Conservation (phyloP, 1,140 invertebrate genomes). For the Drosophila equinoxialis region DNA sequence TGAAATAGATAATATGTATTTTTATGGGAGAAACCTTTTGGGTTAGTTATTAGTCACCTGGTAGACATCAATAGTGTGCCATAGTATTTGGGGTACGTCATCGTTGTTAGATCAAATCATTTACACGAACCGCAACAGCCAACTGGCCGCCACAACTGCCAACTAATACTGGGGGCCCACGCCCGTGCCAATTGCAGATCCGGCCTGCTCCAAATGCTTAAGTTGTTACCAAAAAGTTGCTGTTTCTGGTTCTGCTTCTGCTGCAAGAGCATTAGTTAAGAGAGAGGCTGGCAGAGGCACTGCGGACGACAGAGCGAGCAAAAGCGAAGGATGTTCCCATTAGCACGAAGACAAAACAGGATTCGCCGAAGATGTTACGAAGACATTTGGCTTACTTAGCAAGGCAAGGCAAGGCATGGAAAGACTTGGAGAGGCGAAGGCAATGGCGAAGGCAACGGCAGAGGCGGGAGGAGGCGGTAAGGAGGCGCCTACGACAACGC, state of each 20-base stretch:
- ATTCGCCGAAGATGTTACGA: constrained; percentile 29
- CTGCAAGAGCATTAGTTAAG: constrained; percentile 47
- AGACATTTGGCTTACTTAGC: constrained; percentile 71
- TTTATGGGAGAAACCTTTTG: too few relatives aligned
- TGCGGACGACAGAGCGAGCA: constrained; percentile 12
- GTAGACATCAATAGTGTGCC: background rate
- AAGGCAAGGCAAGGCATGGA: constrained; percentile 29
- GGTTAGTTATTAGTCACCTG: too few relatives aligned
- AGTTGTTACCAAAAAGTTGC: constrained; percentile 1
- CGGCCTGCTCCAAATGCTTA: constrained; percentile 15
- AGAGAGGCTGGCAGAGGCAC: constrained; percentile 47
- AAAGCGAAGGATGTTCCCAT: constrained; percentile 1
- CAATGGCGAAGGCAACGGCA: constrained; percentile 15
- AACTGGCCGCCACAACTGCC: constrained; percentile 1
- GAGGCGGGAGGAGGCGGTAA: background rate
- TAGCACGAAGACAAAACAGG: constrained; percentile 18
- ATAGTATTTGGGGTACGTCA: too few relatives aligned
- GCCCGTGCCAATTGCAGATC: constrained; percentile 1
- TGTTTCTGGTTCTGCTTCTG: background rate
- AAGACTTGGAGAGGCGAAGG: background rate
- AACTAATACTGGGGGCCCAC: constrained; percentile 7
- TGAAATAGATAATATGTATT: too few relatives aligned
- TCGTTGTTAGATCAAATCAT: background rate
- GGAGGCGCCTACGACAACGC: constrained; percentile 7
- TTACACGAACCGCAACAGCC: background rate